A percentile compares a stretch with the other conserved stretches of the same genome.
Evolutionary conservation across 2,797 vertebrate species (phyloP).

Genomic region (Staurois parvus): DNA sequence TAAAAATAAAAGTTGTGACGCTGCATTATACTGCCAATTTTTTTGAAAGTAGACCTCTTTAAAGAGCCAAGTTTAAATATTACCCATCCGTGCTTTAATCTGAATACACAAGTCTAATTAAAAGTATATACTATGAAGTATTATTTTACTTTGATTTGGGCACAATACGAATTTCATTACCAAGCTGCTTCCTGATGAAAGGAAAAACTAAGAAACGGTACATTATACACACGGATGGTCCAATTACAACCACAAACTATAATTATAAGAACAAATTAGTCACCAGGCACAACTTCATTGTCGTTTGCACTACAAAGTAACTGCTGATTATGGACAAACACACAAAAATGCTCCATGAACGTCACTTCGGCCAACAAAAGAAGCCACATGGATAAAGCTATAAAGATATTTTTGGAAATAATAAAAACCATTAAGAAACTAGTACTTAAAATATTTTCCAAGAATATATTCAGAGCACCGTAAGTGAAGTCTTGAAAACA

Average conservation of each 20-base stretch:
- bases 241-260: conserved; percentile 26
- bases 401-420: conserved; percentile 2
- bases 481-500: no score
- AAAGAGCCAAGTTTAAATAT: no score
- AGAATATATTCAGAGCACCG: no score
- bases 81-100: no score
- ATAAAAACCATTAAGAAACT: not conserved
- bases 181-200: conserved; percentile 14
- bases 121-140: not conserved
- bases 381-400: not conserved
- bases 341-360: not conserved
- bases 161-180: conserved; percentile 22
- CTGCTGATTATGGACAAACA: not conserved
- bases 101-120: not conserved
- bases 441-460: no score
- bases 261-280: conserved; percentile 48
- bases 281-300: not conserved
- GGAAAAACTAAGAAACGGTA: conserved; percentile 1
- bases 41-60: no score
- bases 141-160: conserved; percentile 8
- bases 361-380: not conserved
- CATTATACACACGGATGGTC: not conserved
- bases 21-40: no score
- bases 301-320: not conserved
- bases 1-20: no score